Conservation (phyloP, 1,140 invertebrate species). For the Caenorhabditis remanei region DNA sequence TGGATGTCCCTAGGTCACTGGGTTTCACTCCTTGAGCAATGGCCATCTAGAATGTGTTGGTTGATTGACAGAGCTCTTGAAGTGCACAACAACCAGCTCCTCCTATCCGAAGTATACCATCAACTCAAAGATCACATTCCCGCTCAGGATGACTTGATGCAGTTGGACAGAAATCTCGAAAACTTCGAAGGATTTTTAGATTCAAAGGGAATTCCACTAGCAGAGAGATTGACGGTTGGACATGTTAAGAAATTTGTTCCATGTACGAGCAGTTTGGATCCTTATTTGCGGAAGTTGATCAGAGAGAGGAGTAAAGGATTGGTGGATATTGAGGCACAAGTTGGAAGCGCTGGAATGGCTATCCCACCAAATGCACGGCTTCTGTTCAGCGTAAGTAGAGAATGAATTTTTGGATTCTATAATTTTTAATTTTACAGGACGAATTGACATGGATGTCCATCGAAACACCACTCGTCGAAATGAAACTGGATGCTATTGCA, state of each 20-base stretch:
- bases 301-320: conserved; percentile 68
- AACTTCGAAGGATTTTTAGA: conserved; percentile 73
- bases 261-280: conserved; percentile 77
- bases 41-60: conserved; percentile 97
- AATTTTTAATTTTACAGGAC: conserved; percentile 69
- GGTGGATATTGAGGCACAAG: conserved; percentile 63
- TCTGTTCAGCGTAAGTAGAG: conserved; percentile 48
- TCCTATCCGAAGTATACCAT: conserved; percentile 63
- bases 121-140: conserved; percentile 71
- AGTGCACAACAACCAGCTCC: conserved; percentile 64
- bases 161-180: conserved; percentile 73
- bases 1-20: conserved; percentile 83
- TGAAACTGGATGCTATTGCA: conserved; percentile 71
- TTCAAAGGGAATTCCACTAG: conserved; percentile 54
- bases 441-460: conserved; percentile 71
- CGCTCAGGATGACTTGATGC: conserved; percentile 67
- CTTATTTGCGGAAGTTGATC: conserved; percentile 75
- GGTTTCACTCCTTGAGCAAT: conserved; percentile 95
- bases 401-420: neutral
- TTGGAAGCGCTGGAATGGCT: conserved; percentile 34
- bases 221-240: conserved; percentile 71
- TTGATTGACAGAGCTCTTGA: conserved; percentile 83
- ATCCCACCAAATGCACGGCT: conserved; percentile 63
- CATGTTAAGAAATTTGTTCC: conserved; percentile 74
- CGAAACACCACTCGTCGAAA: conserved; percentile 71